Conservation (phyloP, 2,888 invertebrate genomes). For the Ennomos fuscantarius region DNA sequence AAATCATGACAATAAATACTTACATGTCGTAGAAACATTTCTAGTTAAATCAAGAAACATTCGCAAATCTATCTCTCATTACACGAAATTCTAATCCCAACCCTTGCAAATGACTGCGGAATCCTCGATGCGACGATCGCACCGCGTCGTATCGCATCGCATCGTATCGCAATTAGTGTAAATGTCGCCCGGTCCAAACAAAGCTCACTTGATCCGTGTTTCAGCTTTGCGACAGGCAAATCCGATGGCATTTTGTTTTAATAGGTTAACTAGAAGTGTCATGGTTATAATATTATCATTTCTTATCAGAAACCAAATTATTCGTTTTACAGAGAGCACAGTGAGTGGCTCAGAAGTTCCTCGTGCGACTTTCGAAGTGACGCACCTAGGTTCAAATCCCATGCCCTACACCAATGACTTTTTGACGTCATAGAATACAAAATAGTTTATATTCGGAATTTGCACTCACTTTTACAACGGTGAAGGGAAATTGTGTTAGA, state of each 20-base stretch:
- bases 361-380: no score
- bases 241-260: conserved; percentile 58
- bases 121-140: conserved; percentile 39
- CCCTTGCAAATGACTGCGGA: conserved; percentile 38
- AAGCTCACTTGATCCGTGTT: conserved; percentile 76
- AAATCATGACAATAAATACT: no score
- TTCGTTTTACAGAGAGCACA: no score
- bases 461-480: no score
- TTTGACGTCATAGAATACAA: no score
- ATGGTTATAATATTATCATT: background rate
- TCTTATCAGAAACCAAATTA: background rate
- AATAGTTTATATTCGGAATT: no score
- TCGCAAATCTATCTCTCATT: conserved; percentile 21
- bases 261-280: conserved; percentile 35
- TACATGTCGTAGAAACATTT: no score
- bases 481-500: no score
- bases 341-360: no score
- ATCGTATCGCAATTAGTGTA: conserved; percentile 79
- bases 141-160: conserved; percentile 39
- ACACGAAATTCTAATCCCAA: conserved; percentile 29
- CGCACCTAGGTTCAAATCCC: no score
- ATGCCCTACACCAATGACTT: no score
- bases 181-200: conserved; percentile 64
- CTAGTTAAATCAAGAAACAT: conserved; percentile 5
- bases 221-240: conserved; percentile 75